Percentiles rank a stretch among this genome's conserved stretches.
Conservation (phyloP, 2,888 invertebrate species). For the Spisula subtruncata region DNA sequence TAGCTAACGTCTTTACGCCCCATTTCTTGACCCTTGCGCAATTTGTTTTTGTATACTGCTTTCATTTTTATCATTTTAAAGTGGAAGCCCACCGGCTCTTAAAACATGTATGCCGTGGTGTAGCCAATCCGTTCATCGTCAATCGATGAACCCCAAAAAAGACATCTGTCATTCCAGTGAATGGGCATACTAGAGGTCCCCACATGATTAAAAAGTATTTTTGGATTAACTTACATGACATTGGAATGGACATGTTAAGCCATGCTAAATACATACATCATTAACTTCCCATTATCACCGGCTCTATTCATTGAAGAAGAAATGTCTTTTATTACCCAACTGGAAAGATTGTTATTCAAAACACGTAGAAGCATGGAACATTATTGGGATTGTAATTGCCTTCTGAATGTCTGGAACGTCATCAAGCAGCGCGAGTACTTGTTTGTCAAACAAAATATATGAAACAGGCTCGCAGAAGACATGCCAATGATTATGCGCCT, state of each 20-base stretch:
- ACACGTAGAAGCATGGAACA: background rate
- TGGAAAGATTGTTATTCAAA: constrained; percentile 15
- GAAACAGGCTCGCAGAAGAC: background rate
- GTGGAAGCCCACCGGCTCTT: too few relatives aligned
- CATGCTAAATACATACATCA: background rate
- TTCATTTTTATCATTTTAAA: too few relatives aligned
- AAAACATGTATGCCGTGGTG: too few relatives aligned
- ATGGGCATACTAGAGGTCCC: too few relatives aligned
- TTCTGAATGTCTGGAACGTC: background rate
- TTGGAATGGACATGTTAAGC: background rate
- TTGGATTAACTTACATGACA: background rate
- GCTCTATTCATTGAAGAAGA: background rate
- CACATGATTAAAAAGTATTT: background rate
- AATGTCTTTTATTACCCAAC: background rate
- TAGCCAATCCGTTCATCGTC: too few relatives aligned
- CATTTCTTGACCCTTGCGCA: too few relatives aligned
- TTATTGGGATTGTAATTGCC: background rate
- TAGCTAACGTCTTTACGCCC: too few relatives aligned
- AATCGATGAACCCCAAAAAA: too few relatives aligned
- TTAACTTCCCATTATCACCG: background rate
- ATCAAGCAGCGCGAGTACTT: background rate
- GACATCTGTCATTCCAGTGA: too few relatives aligned
- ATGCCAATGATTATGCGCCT: background rate
- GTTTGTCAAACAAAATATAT: background rate
- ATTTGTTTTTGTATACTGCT: too few relatives aligned